Evolutionary conservation across 2,797 vertebrate genomes (phyloP).

Genomic region (Chiroxiphia lanceolata): DNA sequence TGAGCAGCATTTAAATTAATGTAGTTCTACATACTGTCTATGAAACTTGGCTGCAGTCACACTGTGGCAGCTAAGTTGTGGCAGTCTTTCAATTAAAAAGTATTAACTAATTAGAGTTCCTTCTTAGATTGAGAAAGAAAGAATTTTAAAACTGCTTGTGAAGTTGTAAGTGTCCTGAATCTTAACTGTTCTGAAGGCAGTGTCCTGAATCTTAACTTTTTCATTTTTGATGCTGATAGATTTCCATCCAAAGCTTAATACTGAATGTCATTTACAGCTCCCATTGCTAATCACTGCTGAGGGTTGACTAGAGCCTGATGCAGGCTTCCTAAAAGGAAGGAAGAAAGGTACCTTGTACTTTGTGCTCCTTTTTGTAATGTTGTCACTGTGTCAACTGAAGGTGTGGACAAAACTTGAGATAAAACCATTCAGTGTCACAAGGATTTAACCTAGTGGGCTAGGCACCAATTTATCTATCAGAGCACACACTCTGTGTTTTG

Average conservation of each 20-base stretch:
- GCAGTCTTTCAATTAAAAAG: background rate
- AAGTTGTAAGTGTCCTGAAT: background rate
- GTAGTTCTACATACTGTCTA: background rate
- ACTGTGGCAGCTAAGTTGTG: background rate
- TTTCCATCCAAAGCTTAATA: background rate
- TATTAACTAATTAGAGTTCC: background rate
- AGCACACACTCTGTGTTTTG: background rate
- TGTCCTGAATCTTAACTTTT: background rate
- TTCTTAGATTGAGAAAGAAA: background rate
- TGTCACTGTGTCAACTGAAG: background rate
- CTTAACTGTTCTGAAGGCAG: background rate
- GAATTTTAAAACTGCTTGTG: background rate
- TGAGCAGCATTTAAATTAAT: background rate
- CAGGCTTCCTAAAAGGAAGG: background rate
- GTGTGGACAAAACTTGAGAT: background rate
- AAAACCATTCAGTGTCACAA: background rate
- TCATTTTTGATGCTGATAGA: background rate
- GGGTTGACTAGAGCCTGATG: background rate
- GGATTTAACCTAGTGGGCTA: background rate
- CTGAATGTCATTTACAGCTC: accelerated
- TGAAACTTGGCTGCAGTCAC: background rate
- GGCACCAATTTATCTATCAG: background rate
- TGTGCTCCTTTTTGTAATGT: background rate
- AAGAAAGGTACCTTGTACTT: background rate
- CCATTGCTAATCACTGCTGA: accelerated